phyloP scores from a whole-genome alignment of 1,140 invertebrate species.

The Andricus grossulariae region DNA sequence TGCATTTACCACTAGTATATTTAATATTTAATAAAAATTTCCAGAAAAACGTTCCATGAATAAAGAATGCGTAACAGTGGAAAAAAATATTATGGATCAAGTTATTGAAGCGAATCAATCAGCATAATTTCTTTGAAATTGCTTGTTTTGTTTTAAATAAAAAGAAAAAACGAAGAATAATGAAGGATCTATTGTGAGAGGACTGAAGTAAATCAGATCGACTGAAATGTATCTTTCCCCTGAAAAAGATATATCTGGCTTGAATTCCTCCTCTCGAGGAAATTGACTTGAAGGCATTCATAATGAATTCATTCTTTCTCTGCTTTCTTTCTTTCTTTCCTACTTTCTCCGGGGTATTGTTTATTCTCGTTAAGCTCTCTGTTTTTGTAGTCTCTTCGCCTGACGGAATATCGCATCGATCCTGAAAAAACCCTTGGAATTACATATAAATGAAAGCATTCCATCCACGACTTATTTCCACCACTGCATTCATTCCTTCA shows the following conservation, averaged over 20 bases:
- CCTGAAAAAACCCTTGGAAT: neutral
- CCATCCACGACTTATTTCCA: slow-evolving; percentile 29
- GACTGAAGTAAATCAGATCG: slow-evolving; percentile 3
- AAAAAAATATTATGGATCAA: too few species aligned
- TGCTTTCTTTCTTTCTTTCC: slow-evolving; percentile 19
- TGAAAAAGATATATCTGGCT: slow-evolving; percentile 8
- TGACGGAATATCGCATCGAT: slow-evolving; percentile 27
- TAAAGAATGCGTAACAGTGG: too few species aligned
- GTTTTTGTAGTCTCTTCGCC: slow-evolving; percentile 21
- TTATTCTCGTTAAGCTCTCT: slow-evolving; percentile 25
- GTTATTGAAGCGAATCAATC: neutral
- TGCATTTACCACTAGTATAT: too few species aligned
- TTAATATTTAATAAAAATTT: too few species aligned
- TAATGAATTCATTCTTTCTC: slow-evolving; percentile 24
- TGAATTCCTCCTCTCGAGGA: slow-evolving; percentile 14
- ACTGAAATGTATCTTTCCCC: slow-evolving; percentile 8
- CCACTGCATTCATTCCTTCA: slow-evolving; percentile 4
- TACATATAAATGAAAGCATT: slow-evolving; percentile 31
- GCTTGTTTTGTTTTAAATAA: neutral
- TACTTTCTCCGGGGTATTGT: slow-evolving; percentile 19
- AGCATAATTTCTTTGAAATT: neutral
- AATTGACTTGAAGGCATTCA: slow-evolving; percentile 30
- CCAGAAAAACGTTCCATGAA: too few species aligned
- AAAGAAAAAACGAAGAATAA: neutral
- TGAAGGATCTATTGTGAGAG: neutral